phyloP scores from a whole-genome alignment of 2,888 invertebrate species.

The Conomelus anceps region DNA sequence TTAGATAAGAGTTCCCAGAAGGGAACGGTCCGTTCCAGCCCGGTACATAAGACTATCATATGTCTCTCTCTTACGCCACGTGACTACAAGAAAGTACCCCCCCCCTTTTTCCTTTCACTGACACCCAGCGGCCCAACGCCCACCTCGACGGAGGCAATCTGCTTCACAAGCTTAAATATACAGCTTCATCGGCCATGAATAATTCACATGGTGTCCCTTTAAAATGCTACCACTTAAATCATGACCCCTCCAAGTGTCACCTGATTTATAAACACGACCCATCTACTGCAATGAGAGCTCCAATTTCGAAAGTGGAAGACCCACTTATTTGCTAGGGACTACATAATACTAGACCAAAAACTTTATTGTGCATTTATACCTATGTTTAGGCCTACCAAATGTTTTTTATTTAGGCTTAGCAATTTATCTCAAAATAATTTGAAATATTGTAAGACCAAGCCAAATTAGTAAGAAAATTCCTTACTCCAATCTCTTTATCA shows the following conservation, averaged over 20 bases:
- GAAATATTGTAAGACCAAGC: too few relatives aligned
- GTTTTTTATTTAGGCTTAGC: too few relatives aligned
- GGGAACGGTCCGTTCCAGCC: background rate
- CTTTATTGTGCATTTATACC: too few relatives aligned
- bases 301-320: background rate
- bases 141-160: background rate
- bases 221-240: background rate
- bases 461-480: too few relatives aligned
- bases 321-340: background rate
- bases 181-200: background rate
- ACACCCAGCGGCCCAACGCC: too few relatives aligned
- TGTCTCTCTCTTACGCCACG: background rate
- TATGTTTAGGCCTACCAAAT: too few relatives aligned
- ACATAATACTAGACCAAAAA: background rate
- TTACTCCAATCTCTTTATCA: too few relatives aligned
- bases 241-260: background rate
- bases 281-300: background rate
- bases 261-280: background rate
- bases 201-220: background rate
- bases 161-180: background rate
- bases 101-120: too few relatives aligned
- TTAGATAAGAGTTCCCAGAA: conserved; percentile 2
- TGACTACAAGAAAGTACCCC: background rate
- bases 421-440: too few relatives aligned
- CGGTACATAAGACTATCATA: background rate